Conservation (phyloP, 2,113 vertebrate species). For the Hemicordylus capensis region DNA sequence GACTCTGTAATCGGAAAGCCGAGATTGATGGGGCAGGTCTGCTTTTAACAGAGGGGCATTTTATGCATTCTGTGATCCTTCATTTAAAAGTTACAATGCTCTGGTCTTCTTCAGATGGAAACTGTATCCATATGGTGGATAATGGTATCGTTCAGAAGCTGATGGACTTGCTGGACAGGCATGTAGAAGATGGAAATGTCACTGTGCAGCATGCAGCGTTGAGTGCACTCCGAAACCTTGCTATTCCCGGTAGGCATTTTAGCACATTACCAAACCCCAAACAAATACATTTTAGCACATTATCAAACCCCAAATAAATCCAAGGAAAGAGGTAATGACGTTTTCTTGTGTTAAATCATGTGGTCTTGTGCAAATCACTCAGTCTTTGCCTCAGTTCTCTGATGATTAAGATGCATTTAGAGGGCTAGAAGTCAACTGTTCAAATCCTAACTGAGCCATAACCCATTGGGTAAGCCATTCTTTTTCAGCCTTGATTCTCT, state of each 20-base stretch:
- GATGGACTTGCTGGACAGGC: slow-evolving; percentile 91
- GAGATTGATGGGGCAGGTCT: too few species aligned
- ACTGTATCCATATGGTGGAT: slow-evolving; percentile 99
- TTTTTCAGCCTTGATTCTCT: not conserved
- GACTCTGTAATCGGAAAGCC: not conserved
- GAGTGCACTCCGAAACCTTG: slow-evolving; percentile 94
- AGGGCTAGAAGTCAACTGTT: not conserved
- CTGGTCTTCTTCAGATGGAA: slow-evolving; percentile 82
- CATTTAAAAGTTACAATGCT: not conserved
- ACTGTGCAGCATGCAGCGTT: slow-evolving; percentile 96
- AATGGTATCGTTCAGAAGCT: slow-evolving; percentile 95
- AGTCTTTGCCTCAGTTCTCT: not conserved
- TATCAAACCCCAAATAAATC: slow-evolving; percentile 4
- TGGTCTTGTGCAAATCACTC: not conserved
- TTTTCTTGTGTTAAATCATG: not conserved
- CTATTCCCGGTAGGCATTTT: slow-evolving; percentile 89
- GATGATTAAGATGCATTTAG: not conserved
- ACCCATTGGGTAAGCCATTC: not conserved
- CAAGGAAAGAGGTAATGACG: not conserved
- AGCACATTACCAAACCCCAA: accelerated
- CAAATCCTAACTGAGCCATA: not conserved
- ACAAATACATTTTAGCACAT: not conserved
- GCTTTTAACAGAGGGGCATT: not conserved
- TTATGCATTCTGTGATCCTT: not conserved
- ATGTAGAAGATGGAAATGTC: slow-evolving; percentile 94